Base-by-base conservation (phyloP, 2,888 invertebrate genomes). In the Polyploca ridens region DNA sequence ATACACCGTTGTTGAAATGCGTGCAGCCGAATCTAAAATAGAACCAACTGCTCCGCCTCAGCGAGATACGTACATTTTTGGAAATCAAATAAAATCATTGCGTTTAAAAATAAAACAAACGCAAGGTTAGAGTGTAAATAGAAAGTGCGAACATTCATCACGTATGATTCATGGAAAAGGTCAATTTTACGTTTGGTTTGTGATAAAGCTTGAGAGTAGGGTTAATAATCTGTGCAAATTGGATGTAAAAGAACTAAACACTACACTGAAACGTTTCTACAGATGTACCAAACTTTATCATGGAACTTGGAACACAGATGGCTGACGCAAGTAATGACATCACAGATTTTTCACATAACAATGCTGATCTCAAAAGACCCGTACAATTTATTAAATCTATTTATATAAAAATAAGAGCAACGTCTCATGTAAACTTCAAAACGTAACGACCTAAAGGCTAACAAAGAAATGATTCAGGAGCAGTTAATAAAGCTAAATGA, bases 31-130 rank as follows among this genome's bases (percentile, higher is more conserved):
- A 73, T 85, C 85, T 82, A 89, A 93, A 93, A 91, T 93, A 93
- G 93, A 92, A 79, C 75, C 78, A 74, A 85, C 85, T 76, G 88
- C 89, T 84, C 81, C 79, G 87, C 84, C 83, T 79, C 86, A 82
- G 82, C 87, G 83, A 88, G 90, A 90, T 90, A 91, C 82, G 88
- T 91, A 93, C 93, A 91, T 93, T 92, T 93, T 92, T 90, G 93
- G 93, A 93, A 90, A 90, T 90, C 91, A 89, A 92, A 91, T 91
- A 89, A 90, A 93, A 87, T 81, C 85, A 79, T 75, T 79, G 81
- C 74, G 79, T 85, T 81, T 89, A 89, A 87, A 88, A 89, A 92
- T 91, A 91, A 78, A 76, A 76, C 75, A 74, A 76, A 79, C 83
- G 84, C 88, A 90, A 90, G 88, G 88, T 88, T 90, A 82, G 71